Evolutionary conservation across 2,113 vertebrate genomes (phyloP), one percentile per base, ranked within the genome.

Genomic region (Numida meleagris): DNA sequence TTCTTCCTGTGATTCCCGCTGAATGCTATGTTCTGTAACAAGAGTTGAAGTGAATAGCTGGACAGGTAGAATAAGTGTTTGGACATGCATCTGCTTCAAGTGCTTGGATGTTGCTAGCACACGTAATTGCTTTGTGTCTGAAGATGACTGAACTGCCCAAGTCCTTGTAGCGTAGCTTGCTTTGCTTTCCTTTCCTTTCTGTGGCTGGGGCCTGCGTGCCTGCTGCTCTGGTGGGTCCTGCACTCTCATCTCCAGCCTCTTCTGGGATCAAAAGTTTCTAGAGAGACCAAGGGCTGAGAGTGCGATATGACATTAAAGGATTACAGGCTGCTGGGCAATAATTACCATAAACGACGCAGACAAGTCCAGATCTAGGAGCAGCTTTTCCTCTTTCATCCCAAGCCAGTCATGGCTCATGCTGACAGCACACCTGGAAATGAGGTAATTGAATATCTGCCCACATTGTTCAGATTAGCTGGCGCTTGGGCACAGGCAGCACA

Each of bases 371-470:
- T 88, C 90, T 79, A 93, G 88, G 82, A 92, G 81, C n/a, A 61
- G 31, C 51, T 94, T 74, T 81, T 40, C 48, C 48, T 72, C 88
- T 96, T 96, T 96, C 70, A 93, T 97, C 89, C 80, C 73, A 34
- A 82, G 95, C 94, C 94, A 95, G 80, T 65, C 40, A 2, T 83
- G 86, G 89, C 82, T 95, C 43, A 9, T 33, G 73, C 92, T 96
- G 96, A 90, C 88, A 81, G 94, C 70, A 36, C 92, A 92, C 93
- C 94, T 97, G 96, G 94, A 95, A 96, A 93, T 95, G 93, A 96
- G 88, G 96, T 94, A 93, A 96, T 73, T 13, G 51, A 72, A 70
- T 75, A 14, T 91, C 94, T 95, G 88, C 96, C 95, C 83, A 65
- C 95, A 58, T 75, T 73, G 85, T 78, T 94, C 63, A 57, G 82